phyloP scores from a whole-genome alignment of 2,888 invertebrate species.

The Germaria angustata region DNA sequence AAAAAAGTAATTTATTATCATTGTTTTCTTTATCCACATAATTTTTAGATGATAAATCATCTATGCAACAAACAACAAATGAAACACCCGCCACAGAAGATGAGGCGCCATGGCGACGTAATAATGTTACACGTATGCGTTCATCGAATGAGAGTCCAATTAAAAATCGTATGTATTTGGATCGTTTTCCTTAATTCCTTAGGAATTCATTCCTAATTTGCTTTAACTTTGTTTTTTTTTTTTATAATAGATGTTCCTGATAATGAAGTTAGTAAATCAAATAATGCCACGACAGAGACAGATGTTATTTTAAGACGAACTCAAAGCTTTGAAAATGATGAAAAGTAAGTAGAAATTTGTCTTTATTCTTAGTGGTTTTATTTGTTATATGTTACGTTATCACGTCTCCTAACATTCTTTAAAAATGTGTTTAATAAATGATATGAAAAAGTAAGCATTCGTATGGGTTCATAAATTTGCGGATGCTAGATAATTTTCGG shows the following conservation, averaged over 20 bases:
- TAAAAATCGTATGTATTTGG: constrained; percentile 80
- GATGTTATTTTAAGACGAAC: constrained; percentile 89
- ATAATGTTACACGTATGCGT: constrained; percentile 82
- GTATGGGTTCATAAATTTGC: neutral
- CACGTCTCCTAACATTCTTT: too few relatives aligned
- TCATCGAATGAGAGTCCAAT: constrained; percentile 81
- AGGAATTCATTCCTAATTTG: neutral
- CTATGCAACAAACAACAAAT: constrained; percentile 66
- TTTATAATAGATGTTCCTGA: constrained; percentile 82
- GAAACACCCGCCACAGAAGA: constrained; percentile 78
- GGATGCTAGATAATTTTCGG: too few relatives aligned
- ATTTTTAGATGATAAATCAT: constrained; percentile 73
- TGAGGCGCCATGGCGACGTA: constrained; percentile 85
- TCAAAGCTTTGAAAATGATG: constrained; percentile 93
- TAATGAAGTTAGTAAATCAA: constrained; percentile 79
- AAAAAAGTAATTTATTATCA: too few relatives aligned
- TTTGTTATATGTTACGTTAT: neutral
- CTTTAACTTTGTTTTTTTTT: neutral
- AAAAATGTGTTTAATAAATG: neutral
- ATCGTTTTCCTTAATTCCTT: neutral
- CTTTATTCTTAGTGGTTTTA: neutral
- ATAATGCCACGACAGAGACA: constrained; percentile 78
- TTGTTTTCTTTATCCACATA: constrained; percentile 25
- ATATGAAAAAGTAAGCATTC: constrained; percentile 38
- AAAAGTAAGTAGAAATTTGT: constrained; percentile 85